Percentiles rank a stretch among this genome's conserved stretches.
Evolutionary conservation across 2,888 invertebrate species (phyloP).

Genomic region (Heteromurus nitidus): DNA sequence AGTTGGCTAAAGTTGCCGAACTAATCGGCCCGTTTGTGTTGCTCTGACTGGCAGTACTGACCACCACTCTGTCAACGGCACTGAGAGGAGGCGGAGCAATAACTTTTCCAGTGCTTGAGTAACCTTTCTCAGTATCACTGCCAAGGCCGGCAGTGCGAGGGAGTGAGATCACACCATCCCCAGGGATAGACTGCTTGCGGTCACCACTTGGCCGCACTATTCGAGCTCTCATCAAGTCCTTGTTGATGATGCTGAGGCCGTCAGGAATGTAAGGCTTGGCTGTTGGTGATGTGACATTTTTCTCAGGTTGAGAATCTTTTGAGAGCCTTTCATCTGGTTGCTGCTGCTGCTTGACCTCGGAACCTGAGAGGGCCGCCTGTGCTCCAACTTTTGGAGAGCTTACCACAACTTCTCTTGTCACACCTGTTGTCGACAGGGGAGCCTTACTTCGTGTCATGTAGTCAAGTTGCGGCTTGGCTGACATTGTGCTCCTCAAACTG

Average conservation of each 20-base stretch:
- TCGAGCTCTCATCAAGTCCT: conserved; percentile 40
- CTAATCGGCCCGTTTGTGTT: no score
- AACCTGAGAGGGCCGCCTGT: neutral
- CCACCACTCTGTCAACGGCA: neutral
- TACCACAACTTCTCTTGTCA: neutral
- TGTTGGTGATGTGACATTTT: conserved; percentile 10
- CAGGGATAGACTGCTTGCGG: conserved; percentile 21
- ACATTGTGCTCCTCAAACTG: neutral
- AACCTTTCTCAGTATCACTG: neutral
- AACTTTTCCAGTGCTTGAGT: conserved; percentile 10
- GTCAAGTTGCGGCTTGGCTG: conserved; percentile 14
- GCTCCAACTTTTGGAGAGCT: conserved; percentile 13
- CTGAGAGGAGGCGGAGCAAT: neutral
- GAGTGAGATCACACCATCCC: neutral
- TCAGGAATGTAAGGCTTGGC: conserved; percentile 55
- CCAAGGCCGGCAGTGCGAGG: neutral
- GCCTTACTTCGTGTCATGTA: conserved; percentile 6
- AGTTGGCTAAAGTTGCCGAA: no score
- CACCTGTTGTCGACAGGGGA: neutral
- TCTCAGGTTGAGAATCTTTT: neutral
- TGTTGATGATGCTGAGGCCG: conserved; percentile 39
- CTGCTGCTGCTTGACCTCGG: neutral
- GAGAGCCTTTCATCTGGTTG: conserved; percentile 1
- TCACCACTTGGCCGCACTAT: conserved; percentile 20
- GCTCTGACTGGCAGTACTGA: neutral